Evolutionary conservation across 2,113 vertebrate species (phyloP).

Genomic region (Gambusia holbrooki): DNA sequence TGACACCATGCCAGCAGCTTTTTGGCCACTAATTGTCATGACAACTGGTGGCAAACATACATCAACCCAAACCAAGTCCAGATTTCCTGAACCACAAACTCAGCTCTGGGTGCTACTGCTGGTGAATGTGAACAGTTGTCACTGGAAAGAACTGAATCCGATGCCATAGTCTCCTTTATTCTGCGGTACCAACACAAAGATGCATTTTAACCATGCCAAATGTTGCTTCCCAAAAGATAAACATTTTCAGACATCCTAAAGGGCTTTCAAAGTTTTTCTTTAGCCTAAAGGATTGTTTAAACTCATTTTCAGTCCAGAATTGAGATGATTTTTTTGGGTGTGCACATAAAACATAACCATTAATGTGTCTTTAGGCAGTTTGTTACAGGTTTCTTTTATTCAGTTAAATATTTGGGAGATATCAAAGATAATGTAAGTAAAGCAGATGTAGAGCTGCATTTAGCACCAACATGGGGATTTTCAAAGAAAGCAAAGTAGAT

Average conservation of each 20-base stretch:
- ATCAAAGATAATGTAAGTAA: neutral
- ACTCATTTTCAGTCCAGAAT: neutral
- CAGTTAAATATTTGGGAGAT: neutral
- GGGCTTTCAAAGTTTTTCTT: neutral
- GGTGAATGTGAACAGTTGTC: conserved; percentile 24
- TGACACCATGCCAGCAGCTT: conserved; percentile 53
- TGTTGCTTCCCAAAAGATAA: neutral
- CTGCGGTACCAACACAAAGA: neutral
- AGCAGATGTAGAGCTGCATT: neutral
- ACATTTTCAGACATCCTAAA: neutral
- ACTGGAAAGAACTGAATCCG: conserved; percentile 33
- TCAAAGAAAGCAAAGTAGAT: neutral
- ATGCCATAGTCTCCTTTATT: conserved; percentile 13
- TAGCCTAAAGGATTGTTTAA: neutral
- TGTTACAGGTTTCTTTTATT: neutral
- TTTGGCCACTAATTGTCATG: conserved; percentile 64
- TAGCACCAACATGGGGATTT: neutral
- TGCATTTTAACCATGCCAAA: neutral
- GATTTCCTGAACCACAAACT: conserved; percentile 64
- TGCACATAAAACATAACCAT: neutral
- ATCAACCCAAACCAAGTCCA: conserved; percentile 68
- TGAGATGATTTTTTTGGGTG: neutral
- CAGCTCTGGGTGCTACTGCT: conserved; percentile 42
- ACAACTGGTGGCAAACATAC: conserved; percentile 71
- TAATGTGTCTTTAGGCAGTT: neutral